These are phyloP conservation scores for Thymelicus acteon DNA, from an alignment of 2,888 invertebrate species.

Conservation along the genomic window DNA sequence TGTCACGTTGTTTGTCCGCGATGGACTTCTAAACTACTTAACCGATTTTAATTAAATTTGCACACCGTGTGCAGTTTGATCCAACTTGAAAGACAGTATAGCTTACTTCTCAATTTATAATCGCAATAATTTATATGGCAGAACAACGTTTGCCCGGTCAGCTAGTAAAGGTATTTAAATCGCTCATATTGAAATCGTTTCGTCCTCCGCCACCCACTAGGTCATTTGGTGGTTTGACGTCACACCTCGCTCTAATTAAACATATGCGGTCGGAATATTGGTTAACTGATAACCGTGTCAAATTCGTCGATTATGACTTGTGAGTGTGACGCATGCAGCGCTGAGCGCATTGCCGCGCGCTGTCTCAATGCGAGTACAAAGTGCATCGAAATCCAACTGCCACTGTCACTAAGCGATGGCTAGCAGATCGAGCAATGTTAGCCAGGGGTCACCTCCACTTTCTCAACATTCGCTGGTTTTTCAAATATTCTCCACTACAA, in stretches of 20 bases:
- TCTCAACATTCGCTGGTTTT: too few species aligned
- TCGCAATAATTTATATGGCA: too few species aligned
- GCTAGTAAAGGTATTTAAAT: not conserved
- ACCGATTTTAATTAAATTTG: too few species aligned
- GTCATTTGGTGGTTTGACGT: slow-evolving; percentile 24
- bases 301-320: slow-evolving; percentile 8
- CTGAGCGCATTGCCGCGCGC: not conserved
- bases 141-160: too few species aligned
- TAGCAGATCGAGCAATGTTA: too few species aligned
- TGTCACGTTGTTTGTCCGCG: too few species aligned
- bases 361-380: not conserved
- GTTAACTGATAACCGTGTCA: slow-evolving; percentile 23
- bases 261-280: slow-evolving; percentile 24
- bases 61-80: too few species aligned
- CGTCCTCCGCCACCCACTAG: slow-evolving; percentile 2
- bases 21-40: too few species aligned
- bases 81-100: too few species aligned
- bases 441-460: too few species aligned
- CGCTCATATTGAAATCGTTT: not conserved
- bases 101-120: too few species aligned
- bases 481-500: too few species aligned
- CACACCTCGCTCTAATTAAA: slow-evolving; percentile 30
- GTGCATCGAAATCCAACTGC: not conserved
- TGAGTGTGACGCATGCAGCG: slow-evolving; percentile 10
- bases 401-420: not conserved